Evolutionary conservation across 2,888 invertebrate species (phyloP), one percentile per base, ranked within the genome.

Genomic region (Teleiodes luculella): DNA sequence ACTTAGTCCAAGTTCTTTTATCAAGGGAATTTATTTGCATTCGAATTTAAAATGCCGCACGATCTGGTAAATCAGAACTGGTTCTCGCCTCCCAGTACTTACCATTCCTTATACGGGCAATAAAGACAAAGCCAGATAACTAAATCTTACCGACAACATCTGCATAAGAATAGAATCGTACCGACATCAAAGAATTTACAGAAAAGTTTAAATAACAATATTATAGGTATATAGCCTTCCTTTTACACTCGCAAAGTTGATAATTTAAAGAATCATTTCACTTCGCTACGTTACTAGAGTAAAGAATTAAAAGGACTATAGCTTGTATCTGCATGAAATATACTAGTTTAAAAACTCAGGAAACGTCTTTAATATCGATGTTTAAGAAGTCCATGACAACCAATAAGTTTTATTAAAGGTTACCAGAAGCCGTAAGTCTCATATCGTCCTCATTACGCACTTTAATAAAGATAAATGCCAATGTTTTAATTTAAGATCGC

Each of bases 21-120:
- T 82, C 73, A 79, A 10, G 39, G 41, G 41, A 39, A 78, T 79
- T 76, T 82, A 86, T 85, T 83, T 83, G 79, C 80, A 84, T 83
- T 84, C 76, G 66, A 76, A 75, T 81, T 81, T 83, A 83, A 86
- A 85, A 86, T 83, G 80, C 81, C 73, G 71, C 84, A 83, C 84
- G 83, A 85, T 82, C 81, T 83, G 80, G 82, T 84, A 85, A 86
- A 85, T 83, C 80, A 80, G 80, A 83, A 87, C 87, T 71, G 84
- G 87, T 87, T 87, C 81, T 61, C 62, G 68, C 66, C 72, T 74
- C 76, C 76, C 73, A 74, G 24, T 68, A 68, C 71, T 63, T 56
- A 54, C 56, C 54, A 61, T 65, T 58, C 76, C 72, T 67, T 72
- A 64, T 66, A 67, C 53, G 64, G 63, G 62, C 69, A 70, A 76